Base-by-base conservation (phyloP, 1,140 invertebrate genomes). In the Hestina assimilis region DNA sequence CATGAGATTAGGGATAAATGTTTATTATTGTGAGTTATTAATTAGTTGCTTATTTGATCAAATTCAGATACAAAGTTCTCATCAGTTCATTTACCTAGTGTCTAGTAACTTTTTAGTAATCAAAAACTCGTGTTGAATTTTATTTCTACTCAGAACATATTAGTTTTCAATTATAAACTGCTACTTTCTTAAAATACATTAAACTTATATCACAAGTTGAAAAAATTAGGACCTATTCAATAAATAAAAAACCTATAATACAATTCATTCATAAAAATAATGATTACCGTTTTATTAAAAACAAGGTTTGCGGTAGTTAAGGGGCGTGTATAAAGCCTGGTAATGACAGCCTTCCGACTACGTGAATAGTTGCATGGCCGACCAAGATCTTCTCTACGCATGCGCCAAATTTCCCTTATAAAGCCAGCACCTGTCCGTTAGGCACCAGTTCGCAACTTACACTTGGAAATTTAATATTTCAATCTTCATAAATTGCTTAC, bases 381-480 rank as follows among this genome's bases (percentile, higher is more conserved):
- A 20, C 33, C 45, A 51, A 31, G 23, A 24, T 33, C 14, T 28
- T 6, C 14, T 48, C 41, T 45, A 63, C 82, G 74, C 82, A 83
- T 83, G 82, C 76, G 67, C 68, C 12, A 61, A 62, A 66, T 61
- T 61, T 4, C 47, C 69, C 35, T 63, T 81, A 83, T 69, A 85
- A 75, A 54, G 58, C 43, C 33, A 21, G 3, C 57, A 23, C 50
- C 46, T 28, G 48, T 59, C 62, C 54, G 23, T 43, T 57, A 42
- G 26, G 42, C 61, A 43, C 42, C 78, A 82, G 77, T 82, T 79
- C 57, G 58, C 60, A 43, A 65, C 61, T 59, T 59, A 21, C 24
- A 52, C 51, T 70, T 42, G 61, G 66, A 52, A 61, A 71, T 43
- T 53, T 38, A 9, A 38, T 14, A 38, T 38, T 19, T 38, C 7